Conservation (phyloP, 2,888 invertebrate genomes). For the Carterocephalus palaemon region DNA sequence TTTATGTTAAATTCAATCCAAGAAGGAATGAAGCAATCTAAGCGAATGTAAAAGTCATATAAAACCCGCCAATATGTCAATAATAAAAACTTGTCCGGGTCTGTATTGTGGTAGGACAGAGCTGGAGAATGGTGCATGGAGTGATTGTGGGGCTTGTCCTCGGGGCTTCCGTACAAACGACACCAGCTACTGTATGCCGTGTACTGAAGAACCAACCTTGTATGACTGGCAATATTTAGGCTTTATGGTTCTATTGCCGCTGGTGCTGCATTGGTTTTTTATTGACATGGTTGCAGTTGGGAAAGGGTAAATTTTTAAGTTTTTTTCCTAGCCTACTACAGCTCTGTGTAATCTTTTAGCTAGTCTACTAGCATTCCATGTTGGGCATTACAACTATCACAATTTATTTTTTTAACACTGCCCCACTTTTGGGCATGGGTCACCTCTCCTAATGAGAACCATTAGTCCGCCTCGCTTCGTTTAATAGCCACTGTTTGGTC, state of each 20-base stretch:
- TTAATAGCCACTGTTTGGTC: too few relatives aligned
- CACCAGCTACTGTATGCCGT: slow-evolving; percentile 86
- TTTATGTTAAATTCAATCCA: too few relatives aligned
- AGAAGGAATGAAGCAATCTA: too few relatives aligned
- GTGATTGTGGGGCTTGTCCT: slow-evolving; percentile 92
- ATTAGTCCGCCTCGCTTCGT: too few relatives aligned
- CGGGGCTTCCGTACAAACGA: slow-evolving; percentile 87
- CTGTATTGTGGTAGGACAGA: slow-evolving; percentile 88
- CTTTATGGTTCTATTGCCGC: slow-evolving; percentile 93
- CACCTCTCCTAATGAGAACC: too few relatives aligned
- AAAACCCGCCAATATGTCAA: slow-evolving; percentile 45
- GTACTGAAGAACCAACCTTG: slow-evolving; percentile 85
- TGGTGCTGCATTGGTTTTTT: slow-evolving; percentile 94
- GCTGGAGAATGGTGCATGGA: slow-evolving; percentile 82
- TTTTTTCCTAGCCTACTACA: too few relatives aligned
- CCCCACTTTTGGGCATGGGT: too few relatives aligned
- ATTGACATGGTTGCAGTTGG: slow-evolving; percentile 90
- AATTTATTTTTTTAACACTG: too few relatives aligned
- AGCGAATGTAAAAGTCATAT: too few relatives aligned
- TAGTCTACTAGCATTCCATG: too few relatives aligned
- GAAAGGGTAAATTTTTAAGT: slow-evolving; percentile 79
- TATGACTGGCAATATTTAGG: slow-evolving; percentile 97
- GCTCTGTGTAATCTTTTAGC: too few relatives aligned
- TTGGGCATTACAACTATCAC: too few relatives aligned
- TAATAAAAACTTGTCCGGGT: slow-evolving; percentile 84